A percentile compares a stretch with the other conserved stretches of the same genome.
Conservation (phyloP, 2,888 invertebrate genomes). For the Drosophila peninsularis region DNA sequence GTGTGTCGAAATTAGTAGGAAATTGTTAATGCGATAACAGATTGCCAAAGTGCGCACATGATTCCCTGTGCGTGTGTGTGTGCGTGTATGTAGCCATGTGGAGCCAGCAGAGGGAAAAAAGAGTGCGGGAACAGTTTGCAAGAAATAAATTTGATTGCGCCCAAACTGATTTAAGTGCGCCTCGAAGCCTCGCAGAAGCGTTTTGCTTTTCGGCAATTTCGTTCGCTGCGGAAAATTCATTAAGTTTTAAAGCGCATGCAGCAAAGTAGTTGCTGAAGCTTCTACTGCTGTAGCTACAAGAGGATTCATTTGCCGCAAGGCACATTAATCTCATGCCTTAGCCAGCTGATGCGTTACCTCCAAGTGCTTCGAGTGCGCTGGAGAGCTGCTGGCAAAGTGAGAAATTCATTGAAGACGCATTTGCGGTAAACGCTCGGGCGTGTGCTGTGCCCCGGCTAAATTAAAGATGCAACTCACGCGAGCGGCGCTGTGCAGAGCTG, state of each 20-base stretch:
- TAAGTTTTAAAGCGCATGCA: slow-evolving; percentile 31
- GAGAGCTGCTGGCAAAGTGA: slow-evolving; percentile 32
- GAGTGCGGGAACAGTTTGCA: not conserved
- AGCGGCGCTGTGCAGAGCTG: slow-evolving; percentile 33
- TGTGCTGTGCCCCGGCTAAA: slow-evolving; percentile 51
- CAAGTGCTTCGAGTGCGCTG: slow-evolving; percentile 6
- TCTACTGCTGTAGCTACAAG: slow-evolving; percentile 19
- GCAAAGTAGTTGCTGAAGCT: slow-evolving; percentile 10
- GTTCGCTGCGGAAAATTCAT: slow-evolving; percentile 33
- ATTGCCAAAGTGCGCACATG: slow-evolving; percentile 36
- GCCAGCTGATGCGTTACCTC: slow-evolving; percentile 51
- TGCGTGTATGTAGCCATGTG: slow-evolving; percentile 19
- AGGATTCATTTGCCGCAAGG: slow-evolving; percentile 53
- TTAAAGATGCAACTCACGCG: slow-evolving; percentile 72
- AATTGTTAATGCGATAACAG: slow-evolving; percentile 76
- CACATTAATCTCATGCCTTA: slow-evolving; percentile 68
- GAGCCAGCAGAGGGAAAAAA: not conserved
- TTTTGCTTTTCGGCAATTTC: slow-evolving; percentile 24
- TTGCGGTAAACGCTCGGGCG: slow-evolving; percentile 60
- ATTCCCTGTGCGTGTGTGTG: not conserved
- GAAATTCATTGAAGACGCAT: slow-evolving; percentile 75
- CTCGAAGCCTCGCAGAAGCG: slow-evolving; percentile 12
- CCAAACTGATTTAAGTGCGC: slow-evolving; percentile 59
- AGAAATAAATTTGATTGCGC: slow-evolving; percentile 44
- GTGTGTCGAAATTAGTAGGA: slow-evolving; percentile 67